Evolutionary conservation across 2,113 vertebrate genomes (phyloP), one percentile per base, ranked within the genome.

Genomic region (Tachysurus vachellii): DNA sequence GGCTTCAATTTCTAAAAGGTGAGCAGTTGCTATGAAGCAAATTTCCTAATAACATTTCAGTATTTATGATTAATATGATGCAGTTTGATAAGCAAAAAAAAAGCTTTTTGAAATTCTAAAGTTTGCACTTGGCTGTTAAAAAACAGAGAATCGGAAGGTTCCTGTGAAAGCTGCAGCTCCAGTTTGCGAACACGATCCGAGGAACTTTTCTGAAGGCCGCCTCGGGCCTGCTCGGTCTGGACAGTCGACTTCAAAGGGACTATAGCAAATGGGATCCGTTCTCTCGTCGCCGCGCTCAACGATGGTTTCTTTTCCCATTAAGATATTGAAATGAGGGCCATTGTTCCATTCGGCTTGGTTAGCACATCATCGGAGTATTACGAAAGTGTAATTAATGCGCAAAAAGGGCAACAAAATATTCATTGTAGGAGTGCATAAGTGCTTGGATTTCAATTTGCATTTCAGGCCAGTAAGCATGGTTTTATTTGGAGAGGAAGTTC

Each of bases 211-310:
- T 84, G 87, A 88, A n/a, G 81, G 81, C 73, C 57, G 93, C 94
- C 93, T 88, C 86, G 54, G 93, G 93, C 91, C 89, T 93, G 93
- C 94, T 94, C 91, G 92, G 91, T 92, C 91, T 89, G 94, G 92
- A 93, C 92, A 91, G 93, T 94, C 94, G 91, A 94, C 93, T 94
- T 95, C 94, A 95, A 95, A 95, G 94, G 88, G 90, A 59, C 84
- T 91, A 91, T 90, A 92, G 93, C 91, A 91, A 91, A 91, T 91
- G 89, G 90, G 93, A 94, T 94, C 92, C 93, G 87, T 90, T 92
- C 90, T 91, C 91, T 89, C 90, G 92, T 91, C 88, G 91, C 87
- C 88, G 84, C 89, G 73, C 53, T 50, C 79, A 26, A 23, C 7
- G 88, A 36, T 56, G 70, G 76, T 87, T 87, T 91, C 89, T 88